phyloP scores from a whole-genome alignment of 2,113 vertebrate species.

The Willisornis vidua region DNA sequence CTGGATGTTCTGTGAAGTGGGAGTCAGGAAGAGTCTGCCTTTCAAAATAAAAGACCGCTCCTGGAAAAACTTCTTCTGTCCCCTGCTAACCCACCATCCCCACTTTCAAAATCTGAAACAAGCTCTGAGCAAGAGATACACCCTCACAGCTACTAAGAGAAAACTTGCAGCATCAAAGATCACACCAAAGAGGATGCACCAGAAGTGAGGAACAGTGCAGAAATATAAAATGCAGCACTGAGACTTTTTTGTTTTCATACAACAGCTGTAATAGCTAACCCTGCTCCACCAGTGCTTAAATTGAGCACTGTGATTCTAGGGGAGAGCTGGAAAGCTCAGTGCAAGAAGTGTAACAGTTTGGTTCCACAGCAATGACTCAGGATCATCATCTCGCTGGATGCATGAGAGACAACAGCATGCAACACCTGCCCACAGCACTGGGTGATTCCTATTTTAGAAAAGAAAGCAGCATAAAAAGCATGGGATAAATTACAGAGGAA shows the following conservation, averaged over 20 bases:
- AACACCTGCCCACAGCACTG: background rate
- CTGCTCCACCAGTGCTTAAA: background rate
- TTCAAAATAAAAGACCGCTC: background rate
- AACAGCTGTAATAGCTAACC: background rate
- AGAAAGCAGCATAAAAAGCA: background rate
- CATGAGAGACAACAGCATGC: background rate
- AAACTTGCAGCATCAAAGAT: background rate
- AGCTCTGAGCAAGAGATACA: background rate
- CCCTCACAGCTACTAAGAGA: background rate
- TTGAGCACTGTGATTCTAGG: background rate
- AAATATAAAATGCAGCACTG: background rate
- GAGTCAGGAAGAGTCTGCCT: background rate
- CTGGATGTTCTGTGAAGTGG: background rate
- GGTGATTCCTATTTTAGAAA: background rate
- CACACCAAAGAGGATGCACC: background rate
- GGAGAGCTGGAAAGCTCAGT: background rate
- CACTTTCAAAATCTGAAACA: background rate
- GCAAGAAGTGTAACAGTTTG: background rate
- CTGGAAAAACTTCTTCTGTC: background rate
- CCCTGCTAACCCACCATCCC: background rate
- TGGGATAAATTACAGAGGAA: background rate
- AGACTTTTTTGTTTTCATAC: background rate
- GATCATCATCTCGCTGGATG: background rate
- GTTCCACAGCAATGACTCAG: constrained; percentile 27
- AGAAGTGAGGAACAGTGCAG: background rate